Percentiles rank a stretch among this genome's conserved stretches.
phyloP scores from a whole-genome alignment of 2,888 invertebrate species.

The Nomada lathburiana region DNA sequence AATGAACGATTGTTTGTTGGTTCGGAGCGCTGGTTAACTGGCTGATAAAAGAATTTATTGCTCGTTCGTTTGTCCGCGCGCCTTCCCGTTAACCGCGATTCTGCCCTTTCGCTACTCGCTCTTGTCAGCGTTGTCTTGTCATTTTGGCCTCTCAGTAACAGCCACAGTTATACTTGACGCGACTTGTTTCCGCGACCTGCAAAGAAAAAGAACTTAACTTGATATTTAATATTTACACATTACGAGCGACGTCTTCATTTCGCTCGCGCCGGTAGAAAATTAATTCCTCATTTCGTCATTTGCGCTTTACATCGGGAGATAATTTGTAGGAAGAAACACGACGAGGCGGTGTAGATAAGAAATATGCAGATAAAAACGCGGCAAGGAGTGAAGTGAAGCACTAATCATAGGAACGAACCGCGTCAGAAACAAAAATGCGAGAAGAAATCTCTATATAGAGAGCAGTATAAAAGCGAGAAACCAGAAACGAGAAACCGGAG shows the following conservation, averaged over 20 bases:
- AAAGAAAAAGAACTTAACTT: too few species aligned
- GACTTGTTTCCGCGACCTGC: too few species aligned
- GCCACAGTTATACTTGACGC: too few species aligned
- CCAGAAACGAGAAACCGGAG: background rate
- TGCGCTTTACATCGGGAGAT: background rate
- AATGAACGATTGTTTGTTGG: background rate
- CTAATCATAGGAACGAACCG: constrained; percentile 9
- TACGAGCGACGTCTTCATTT: too few species aligned
- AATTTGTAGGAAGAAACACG: background rate
- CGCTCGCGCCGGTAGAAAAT: background rate
- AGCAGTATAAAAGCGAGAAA: background rate
- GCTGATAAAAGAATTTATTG: background rate
- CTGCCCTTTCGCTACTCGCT: background rate
- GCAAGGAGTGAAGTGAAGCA: background rate
- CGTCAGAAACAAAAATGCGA: too few species aligned
- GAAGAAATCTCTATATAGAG: background rate
- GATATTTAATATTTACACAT: too few species aligned
- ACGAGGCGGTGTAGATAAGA: background rate
- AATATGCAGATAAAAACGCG: background rate
- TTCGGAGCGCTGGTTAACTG: background rate
- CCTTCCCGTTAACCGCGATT: background rate
- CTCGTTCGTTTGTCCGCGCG: background rate
- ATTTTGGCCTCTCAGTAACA: too few species aligned
- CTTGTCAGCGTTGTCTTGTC: too few species aligned
- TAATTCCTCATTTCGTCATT: background rate